These are phyloP conservation scores for Acrossocheilus wenchowensis DNA, from an alignment of 2,797 vertebrate genomes.

Conservation along the genomic window DNA sequence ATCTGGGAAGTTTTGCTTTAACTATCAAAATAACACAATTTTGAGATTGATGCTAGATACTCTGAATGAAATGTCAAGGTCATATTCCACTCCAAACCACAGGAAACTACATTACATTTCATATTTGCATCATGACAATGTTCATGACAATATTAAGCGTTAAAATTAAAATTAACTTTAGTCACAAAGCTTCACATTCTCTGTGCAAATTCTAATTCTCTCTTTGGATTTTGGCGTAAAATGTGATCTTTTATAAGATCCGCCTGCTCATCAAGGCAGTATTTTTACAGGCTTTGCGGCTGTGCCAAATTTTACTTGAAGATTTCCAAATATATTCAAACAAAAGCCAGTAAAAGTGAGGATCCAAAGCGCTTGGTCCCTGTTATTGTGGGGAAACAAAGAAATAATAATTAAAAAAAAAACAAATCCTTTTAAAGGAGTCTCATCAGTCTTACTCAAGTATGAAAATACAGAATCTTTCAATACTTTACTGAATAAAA, in stretches of 20 bases:
- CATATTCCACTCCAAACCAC: not conserved
- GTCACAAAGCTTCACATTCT: not conserved
- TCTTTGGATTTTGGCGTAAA: not conserved
- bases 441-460: not conserved
- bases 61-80: not conserved
- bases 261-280: not conserved
- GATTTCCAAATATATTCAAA: not conserved
- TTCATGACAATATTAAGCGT: not conserved
- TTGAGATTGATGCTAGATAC: not conserved
- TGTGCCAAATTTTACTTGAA: not conserved
- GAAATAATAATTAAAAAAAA: not conserved
- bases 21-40: not conserved
- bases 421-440: not conserved
- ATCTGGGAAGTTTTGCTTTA: not conserved
- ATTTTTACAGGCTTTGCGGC: not conserved
- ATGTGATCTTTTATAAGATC: not conserved
- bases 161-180: too few species aligned
- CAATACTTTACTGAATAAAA: not conserved
- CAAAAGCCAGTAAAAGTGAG: not conserved
- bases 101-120: not conserved
- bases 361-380: not conserved
- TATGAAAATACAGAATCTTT: not conserved
- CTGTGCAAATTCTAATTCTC: not conserved
- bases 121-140: not conserved
- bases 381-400: slow-evolving; percentile 11